Evolutionary conservation across 1,140 invertebrate genomes (phyloP).

Genomic region (Cherax destructor): DNA sequence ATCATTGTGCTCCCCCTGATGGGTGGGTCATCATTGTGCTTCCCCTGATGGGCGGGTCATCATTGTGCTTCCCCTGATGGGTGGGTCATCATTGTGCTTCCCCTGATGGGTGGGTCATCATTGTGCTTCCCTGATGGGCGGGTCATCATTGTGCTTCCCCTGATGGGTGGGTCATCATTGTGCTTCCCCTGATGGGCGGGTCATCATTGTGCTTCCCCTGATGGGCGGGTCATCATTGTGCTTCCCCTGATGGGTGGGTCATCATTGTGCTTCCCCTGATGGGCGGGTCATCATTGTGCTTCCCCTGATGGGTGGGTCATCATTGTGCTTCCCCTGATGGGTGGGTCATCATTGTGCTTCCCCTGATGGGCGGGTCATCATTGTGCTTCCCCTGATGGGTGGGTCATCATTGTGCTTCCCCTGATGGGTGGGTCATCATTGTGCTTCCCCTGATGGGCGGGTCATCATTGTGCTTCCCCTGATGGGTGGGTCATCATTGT

Average conservation of each 20-base stretch:
- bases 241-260: neutral
- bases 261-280: neutral
- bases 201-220: neutral
- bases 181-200: neutral
- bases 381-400: neutral
- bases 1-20: neutral
- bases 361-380: neutral
- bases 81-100: neutral
- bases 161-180: neutral
- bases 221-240: neutral
- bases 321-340: neutral
- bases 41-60: neutral
- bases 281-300: neutral
- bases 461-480: neutral
- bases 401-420: neutral
- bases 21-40: neutral
- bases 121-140: neutral
- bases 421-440: neutral
- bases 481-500: neutral
- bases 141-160: neutral
- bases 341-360: neutral
- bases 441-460: neutral
- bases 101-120: neutral
- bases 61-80: neutral
- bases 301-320: neutral